A percentile compares a stretch with the other conserved stretches of the same genome.
phyloP scores from a whole-genome alignment of 2,888 invertebrate species.

The Notodromas monacha region DNA sequence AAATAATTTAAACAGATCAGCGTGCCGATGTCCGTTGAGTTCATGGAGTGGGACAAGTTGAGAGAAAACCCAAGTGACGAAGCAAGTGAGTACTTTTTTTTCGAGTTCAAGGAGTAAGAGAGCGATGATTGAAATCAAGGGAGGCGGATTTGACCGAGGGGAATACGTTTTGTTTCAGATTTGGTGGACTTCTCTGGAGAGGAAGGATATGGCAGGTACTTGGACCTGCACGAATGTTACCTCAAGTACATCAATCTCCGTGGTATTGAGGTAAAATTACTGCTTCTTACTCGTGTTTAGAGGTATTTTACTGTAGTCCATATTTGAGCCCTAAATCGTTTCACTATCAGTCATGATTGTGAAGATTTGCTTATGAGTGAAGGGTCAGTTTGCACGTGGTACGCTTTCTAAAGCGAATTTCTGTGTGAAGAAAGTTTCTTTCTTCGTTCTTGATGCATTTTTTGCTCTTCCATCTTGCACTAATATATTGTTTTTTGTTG shows the following conservation, averaged over 20 bases:
- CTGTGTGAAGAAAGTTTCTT: neutral
- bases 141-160: too few species aligned
- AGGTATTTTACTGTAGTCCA: too few species aligned
- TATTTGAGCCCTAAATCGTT: too few species aligned
- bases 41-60: constrained; percentile 63
- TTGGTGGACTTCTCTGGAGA: constrained; percentile 92
- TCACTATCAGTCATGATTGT: too few species aligned
- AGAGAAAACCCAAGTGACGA: constrained; percentile 68
- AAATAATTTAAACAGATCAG: constrained; percentile 36
- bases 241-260: constrained; percentile 85
- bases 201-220: constrained; percentile 90
- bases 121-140: too few species aligned
- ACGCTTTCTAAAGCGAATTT: too few species aligned
- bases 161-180: constrained; percentile 21
- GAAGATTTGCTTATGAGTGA: too few species aligned
- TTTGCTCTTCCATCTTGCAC: constrained; percentile 6
- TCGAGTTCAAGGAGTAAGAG: neutral
- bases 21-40: constrained; percentile 88
- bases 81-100: constrained; percentile 24
- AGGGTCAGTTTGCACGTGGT: too few species aligned
- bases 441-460: constrained; percentile 7
- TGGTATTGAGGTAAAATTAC: constrained; percentile 58
- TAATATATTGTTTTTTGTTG: constrained; percentile 13
- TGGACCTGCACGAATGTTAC: constrained; percentile 85
- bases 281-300: too few species aligned